Evolutionary conservation across 1,140 invertebrate species (phyloP).

Genomic region (Aphelinus certus): DNA sequence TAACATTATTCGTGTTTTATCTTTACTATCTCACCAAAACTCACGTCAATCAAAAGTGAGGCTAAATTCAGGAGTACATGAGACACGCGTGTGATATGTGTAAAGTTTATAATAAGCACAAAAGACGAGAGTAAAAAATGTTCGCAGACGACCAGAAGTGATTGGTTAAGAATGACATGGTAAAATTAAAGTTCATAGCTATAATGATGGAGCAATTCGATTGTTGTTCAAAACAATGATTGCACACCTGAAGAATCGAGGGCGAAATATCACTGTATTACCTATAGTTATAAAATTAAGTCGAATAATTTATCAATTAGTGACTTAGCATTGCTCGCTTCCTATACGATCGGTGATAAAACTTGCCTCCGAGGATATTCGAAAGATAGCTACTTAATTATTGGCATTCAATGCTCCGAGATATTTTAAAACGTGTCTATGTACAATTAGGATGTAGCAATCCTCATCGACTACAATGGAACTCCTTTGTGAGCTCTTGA

Average conservation of each 20-base stretch:
- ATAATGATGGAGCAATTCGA: too few relatives aligned
- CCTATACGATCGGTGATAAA: too few relatives aligned
- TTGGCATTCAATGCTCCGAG: slow-evolving; percentile 6
- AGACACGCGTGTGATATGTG: slow-evolving; percentile 31
- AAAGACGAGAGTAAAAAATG: not conserved
- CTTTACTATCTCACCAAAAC: slow-evolving; percentile 2
- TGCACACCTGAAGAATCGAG: too few relatives aligned
- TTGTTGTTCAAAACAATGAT: too few relatives aligned
- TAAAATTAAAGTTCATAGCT: too few relatives aligned
- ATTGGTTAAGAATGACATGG: too few relatives aligned
- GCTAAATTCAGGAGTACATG: slow-evolving; percentile 13
- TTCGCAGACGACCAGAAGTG: too few relatives aligned
- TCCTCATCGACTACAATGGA: slow-evolving; percentile 18
- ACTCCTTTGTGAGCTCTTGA: slow-evolving; percentile 2
- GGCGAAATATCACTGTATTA: too few relatives aligned
- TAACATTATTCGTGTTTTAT: not conserved
- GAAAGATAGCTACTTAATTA: not conserved
- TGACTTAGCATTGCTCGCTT: too few relatives aligned
- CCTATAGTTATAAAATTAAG: too few relatives aligned
- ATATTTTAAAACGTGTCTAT: slow-evolving; percentile 13
- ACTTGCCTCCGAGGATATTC: not conserved
- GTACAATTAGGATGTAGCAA: slow-evolving; percentile 4
- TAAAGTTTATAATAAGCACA: slow-evolving; percentile 8
- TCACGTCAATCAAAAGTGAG: not conserved
- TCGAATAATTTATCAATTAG: too few relatives aligned